Evolutionary conservation across 2,888 invertebrate genomes (phyloP).

Genomic region (Rhamnusium bicolor): DNA sequence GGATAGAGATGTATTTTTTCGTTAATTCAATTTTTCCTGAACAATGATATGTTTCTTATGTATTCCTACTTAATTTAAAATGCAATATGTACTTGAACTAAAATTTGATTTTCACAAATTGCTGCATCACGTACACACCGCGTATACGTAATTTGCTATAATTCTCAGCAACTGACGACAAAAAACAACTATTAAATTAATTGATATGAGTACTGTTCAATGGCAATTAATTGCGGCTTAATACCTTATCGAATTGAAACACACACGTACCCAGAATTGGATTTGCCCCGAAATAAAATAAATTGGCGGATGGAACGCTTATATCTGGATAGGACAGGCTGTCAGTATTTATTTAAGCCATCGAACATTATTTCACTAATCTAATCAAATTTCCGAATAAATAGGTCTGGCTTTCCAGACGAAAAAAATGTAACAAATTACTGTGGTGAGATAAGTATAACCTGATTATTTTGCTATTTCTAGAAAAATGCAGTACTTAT

Average conservation of each 20-base stretch:
- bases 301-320: conserved; percentile 11
- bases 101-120: neutral
- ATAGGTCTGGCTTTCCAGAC: conserved; percentile 32
- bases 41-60: neutral
- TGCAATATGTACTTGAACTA: neutral
- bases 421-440: conserved; percentile 13
- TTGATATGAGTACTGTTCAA: conserved; percentile 3
- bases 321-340: conserved; percentile 10
- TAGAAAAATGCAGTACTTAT: conserved; percentile 25
- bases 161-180: neutral
- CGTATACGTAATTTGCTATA: neutral
- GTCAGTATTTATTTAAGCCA: conserved; percentile 11
- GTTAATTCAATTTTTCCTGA: too few species aligned
- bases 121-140: neutral
- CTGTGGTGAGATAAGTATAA: conserved; percentile 12
- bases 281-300: conserved; percentile 4
- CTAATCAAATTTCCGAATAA: conserved; percentile 27
- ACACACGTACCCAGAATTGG: neutral
- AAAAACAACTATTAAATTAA: conserved; percentile 19
- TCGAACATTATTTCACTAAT: conserved; percentile 15
- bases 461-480: conserved; percentile 9
- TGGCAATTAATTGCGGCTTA: conserved; percentile 24
- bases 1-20: too few species aligned
- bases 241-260: conserved; percentile 29
- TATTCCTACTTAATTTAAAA: neutral